A percentile compares a stretch with the other conserved stretches of the same genome.
Conservation (phyloP, 2,797 vertebrate genomes). For the Spinus olivaceus region DNA sequence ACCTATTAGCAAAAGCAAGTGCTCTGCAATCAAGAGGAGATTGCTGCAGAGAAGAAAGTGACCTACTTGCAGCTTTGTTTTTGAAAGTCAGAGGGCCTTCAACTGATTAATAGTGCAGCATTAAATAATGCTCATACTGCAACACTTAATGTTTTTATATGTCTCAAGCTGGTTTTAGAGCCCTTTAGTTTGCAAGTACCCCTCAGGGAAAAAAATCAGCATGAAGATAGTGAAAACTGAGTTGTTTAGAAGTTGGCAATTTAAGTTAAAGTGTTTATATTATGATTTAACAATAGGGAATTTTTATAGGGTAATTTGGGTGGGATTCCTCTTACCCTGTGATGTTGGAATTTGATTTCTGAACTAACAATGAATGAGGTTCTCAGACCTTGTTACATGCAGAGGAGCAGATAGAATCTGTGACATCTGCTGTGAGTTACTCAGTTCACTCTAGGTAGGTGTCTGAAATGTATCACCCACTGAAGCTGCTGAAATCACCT, state of each 20-base stretch:
- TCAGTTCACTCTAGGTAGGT: not conserved
- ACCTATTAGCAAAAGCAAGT: not conserved
- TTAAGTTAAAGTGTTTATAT: not conserved
- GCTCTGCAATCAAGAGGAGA: not conserved
- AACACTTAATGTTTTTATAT: not conserved
- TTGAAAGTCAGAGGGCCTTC: slow-evolving; percentile 5
- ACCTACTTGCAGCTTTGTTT: not conserved
- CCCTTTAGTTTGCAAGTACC: not conserved
- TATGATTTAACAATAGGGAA: not conserved
- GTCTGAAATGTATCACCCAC: not conserved
- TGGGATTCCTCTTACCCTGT: not conserved
- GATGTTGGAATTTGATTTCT: not conserved
- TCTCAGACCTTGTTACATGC: not conserved
- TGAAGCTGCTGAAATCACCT: not conserved
- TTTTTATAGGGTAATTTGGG: not conserved
- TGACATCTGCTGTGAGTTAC: not conserved
- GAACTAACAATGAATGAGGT: not conserved
- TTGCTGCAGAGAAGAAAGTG: not conserved
- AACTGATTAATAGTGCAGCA: not conserved
- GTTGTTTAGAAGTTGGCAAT: not conserved
- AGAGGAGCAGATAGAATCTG: not conserved
- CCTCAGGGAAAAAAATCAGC: not conserved
- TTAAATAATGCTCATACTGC: not conserved
- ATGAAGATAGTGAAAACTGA: not conserved
- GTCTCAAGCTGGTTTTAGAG: not conserved